A percentile compares a stretch with the other conserved stretches of the same genome.
Evolutionary conservation across 2,113 vertebrate species (phyloP).

Genomic region (Paralichthys olivaceus): DNA sequence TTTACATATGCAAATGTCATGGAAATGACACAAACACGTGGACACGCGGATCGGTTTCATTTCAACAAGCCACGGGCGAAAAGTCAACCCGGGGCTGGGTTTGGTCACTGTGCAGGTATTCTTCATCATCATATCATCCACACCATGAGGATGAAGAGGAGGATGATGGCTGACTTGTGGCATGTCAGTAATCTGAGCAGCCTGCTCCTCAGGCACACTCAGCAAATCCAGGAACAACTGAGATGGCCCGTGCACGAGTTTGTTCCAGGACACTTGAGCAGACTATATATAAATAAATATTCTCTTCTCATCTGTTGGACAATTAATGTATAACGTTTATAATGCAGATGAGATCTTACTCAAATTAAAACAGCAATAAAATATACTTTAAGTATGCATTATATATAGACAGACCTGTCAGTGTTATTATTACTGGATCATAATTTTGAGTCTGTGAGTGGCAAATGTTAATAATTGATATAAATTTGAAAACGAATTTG

Average conservation of each 20-base stretch:
- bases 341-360: neutral
- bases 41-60: conserved; percentile 84
- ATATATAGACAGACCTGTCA: no score
- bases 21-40: conserved; percentile 85
- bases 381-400: no score
- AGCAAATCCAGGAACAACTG: conserved; percentile 40
- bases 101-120: conserved; percentile 69
- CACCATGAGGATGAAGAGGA: conserved; percentile 28
- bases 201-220: conserved; percentile 41
- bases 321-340: neutral
- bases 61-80: conserved; percentile 70
- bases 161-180: conserved; percentile 25
- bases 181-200: conserved; percentile 34
- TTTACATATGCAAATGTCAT: conserved; percentile 83
- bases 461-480: neutral
- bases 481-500: neutral
- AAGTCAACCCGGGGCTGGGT: conserved; percentile 68
- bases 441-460: no score
- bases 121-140: conserved; percentile 66
- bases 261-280: conserved; percentile 47
- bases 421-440: no score
- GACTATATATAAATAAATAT: conserved; percentile 14
- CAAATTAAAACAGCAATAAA: neutral
- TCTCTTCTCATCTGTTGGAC: neutral
- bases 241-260: conserved; percentile 8